A percentile compares a stretch with the other conserved stretches of the same genome.
Conservation (phyloP, 1,140 invertebrate genomes). For the Chironomus striatipennis region DNA sequence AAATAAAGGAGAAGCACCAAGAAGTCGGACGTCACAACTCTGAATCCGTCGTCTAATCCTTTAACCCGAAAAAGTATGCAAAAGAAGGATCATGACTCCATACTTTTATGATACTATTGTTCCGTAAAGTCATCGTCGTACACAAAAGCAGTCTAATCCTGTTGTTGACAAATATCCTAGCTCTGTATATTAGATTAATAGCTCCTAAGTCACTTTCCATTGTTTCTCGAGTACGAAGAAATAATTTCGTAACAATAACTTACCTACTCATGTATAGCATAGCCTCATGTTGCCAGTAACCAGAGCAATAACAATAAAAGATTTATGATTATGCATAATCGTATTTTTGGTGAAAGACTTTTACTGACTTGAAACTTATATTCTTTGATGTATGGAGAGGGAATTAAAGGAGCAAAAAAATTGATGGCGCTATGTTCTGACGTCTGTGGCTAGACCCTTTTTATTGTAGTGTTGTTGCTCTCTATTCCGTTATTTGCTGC, state of each 20-base stretch:
- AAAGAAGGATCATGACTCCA: not conserved
- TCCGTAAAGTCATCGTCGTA: not conserved
- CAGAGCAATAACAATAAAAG: too few relatives aligned
- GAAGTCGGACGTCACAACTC: slow-evolving; percentile 10
- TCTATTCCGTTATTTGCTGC: not conserved
- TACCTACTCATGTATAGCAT: too few relatives aligned
- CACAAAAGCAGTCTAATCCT: not conserved
- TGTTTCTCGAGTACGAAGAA: too few relatives aligned
- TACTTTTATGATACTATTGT: slow-evolving; percentile 10
- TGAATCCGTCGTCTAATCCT: not conserved
- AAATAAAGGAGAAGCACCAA: not conserved
- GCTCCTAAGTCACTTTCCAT: not conserved
- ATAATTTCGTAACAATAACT: too few relatives aligned
- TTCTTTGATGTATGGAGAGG: not conserved
- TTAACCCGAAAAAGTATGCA: not conserved
- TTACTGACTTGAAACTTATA: not conserved
- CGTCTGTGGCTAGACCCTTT: slow-evolving; percentile 1
- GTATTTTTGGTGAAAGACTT: not conserved
- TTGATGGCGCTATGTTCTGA: not conserved
- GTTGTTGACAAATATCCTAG: slow-evolving; percentile 16
- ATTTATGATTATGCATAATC: not conserved
- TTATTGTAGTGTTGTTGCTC: not conserved
- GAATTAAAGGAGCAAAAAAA: not conserved
- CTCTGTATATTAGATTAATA: not conserved
- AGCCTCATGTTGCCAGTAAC: too few relatives aligned